Conservation (phyloP, 1,140 invertebrate genomes). For the Cheumatopsyche charites region DNA sequence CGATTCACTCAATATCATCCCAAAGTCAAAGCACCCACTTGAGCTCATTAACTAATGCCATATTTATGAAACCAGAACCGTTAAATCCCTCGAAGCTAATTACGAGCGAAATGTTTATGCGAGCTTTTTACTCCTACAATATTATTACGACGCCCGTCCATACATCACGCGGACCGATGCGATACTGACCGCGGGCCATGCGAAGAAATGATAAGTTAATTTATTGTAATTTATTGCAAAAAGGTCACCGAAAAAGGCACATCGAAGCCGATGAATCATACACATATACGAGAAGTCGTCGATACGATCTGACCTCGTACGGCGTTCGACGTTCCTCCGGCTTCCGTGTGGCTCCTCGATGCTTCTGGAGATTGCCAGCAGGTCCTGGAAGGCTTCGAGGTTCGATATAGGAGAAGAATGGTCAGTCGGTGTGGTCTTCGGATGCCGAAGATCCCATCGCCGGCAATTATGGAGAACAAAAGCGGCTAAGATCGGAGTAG, state of each 20-base stretch:
- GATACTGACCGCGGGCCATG: slow-evolving; percentile 18
- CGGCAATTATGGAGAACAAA: slow-evolving; percentile 18
- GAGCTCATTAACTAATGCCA: no score
- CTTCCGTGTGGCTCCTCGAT: background rate
- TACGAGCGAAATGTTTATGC: slow-evolving; percentile 24
- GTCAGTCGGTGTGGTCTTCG: slow-evolving; percentile 7
- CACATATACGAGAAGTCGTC: background rate
- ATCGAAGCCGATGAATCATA: background rate
- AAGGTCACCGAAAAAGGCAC: background rate
- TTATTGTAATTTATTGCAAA: slow-evolving; percentile 32
- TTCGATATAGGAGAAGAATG: no score
- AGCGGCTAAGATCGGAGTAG: background rate
- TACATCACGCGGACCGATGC: slow-evolving; percentile 16
- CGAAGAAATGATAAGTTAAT: slow-evolving; percentile 34
- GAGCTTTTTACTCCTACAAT: slow-evolving; percentile 5
- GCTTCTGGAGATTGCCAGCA: no score
- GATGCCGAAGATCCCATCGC: background rate
- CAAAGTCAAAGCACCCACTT: no score
- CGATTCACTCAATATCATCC: no score
- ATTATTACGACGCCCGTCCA: background rate
- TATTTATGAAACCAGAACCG: no score
- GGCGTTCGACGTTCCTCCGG: background rate
- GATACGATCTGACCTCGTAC: background rate
- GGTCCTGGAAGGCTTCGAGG: no score
- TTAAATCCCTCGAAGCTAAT: background rate